Evolutionary conservation across 2,113 vertebrate genomes (phyloP).

Genomic region (Parus major): DNA sequence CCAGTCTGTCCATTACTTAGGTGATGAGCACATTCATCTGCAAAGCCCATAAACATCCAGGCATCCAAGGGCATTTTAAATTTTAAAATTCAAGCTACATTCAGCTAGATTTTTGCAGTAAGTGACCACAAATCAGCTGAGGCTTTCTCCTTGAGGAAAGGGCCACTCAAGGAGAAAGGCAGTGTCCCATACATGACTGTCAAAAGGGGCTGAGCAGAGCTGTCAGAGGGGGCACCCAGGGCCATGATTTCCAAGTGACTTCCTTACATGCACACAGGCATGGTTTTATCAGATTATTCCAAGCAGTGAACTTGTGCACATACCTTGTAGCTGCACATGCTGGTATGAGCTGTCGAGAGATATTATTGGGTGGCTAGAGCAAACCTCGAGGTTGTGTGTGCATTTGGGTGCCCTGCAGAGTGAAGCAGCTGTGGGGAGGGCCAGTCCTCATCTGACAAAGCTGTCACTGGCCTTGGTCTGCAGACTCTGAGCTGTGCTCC

Average conservation of each 20-base stretch:
- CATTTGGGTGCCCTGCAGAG: background rate
- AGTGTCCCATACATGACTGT: background rate
- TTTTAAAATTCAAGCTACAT: background rate
- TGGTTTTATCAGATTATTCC: background rate
- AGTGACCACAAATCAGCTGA: background rate
- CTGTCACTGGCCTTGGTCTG: background rate
- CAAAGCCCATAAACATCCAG: background rate
- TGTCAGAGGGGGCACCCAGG: background rate
- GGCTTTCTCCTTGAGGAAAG: background rate
- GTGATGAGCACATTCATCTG: background rate
- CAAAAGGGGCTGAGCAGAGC: background rate
- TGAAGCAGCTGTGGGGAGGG: background rate
- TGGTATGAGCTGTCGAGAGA: rapidly evolving
- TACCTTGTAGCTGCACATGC: background rate
- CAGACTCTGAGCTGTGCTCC: background rate
- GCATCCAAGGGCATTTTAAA: background rate
- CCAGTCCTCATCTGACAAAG: background rate
- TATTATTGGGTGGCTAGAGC: background rate
- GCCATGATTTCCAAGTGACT: background rate
- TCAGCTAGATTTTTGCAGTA: background rate
- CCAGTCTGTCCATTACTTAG: background rate
- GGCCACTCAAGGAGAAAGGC: background rate
- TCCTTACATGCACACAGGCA: background rate
- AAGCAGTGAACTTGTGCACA: background rate
- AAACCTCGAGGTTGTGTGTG: background rate